Percentiles rank a stretch among this genome's conserved stretches.
Evolutionary conservation across 2,113 vertebrate genomes (phyloP).

Genomic region (Pandion haliaetus): DNA sequence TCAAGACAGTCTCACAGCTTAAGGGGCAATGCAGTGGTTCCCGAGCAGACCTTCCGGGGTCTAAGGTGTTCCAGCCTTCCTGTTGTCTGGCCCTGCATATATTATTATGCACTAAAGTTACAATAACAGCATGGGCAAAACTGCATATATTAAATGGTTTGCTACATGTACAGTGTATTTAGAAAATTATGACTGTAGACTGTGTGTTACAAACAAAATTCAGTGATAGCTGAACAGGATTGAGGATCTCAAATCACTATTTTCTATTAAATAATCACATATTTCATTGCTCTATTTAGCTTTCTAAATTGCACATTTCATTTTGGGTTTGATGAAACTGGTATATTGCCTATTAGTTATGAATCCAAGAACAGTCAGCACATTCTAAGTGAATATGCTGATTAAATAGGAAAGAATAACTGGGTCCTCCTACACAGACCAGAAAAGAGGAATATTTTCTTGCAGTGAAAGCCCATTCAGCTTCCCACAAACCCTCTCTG

Average conservation of each 20-base stretch:
- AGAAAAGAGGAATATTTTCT: background rate
- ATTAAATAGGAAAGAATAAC: slow-evolving; percentile 34
- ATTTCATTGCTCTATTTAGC: slow-evolving; percentile 6
- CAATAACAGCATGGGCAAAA: background rate
- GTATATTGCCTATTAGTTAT: background rate
- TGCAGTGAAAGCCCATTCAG: background rate
- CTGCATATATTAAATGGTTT: background rate
- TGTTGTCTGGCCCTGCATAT: background rate
- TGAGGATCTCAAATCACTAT: background rate
- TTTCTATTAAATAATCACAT: slow-evolving; percentile 38
- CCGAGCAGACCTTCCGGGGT: background rate
- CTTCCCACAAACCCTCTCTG: background rate
- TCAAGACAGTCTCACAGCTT: background rate
- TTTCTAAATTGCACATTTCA: slow-evolving; percentile 19
- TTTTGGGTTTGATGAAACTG: background rate
- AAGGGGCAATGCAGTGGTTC: background rate
- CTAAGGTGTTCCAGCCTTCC: background rate
- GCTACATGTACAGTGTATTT: background rate
- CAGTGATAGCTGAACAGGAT: background rate
- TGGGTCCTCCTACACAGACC: background rate
- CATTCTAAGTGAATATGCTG: background rate
- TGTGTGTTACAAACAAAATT: background rate
- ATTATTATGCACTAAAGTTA: background rate
- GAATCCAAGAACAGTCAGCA: slow-evolving; percentile 7
- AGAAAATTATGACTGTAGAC: background rate